Evolutionary conservation across 1,140 invertebrate genomes (phyloP).

Genomic region (Ips nitidus): DNA sequence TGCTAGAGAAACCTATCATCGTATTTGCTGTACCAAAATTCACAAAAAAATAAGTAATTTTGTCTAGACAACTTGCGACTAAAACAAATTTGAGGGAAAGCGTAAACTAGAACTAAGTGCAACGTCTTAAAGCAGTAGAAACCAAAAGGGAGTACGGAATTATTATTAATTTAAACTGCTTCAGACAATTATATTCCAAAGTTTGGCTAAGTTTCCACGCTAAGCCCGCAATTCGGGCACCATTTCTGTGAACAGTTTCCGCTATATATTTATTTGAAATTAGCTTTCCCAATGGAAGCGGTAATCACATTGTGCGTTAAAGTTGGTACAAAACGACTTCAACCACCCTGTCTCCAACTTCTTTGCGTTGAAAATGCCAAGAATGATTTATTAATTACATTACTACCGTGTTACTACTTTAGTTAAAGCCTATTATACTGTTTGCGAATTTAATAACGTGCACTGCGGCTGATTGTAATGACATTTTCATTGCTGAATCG

Average conservation of each 20-base stretch:
- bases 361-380: not conserved
- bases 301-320: not conserved
- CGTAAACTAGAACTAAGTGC: too few relatives aligned
- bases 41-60: too few relatives aligned
- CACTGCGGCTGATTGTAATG: not conserved
- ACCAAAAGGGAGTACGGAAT: conserved; percentile 9
- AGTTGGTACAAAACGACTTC: conserved; percentile 1
- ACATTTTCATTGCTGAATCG: not conserved
- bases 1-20: too few relatives aligned
- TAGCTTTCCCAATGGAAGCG: conserved; percentile 10
- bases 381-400: too few relatives aligned
- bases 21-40: too few relatives aligned
- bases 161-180: conserved; percentile 29
- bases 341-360: not conserved
- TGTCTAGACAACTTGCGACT: too few relatives aligned
- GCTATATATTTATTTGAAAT: conserved; percentile 21
- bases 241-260: conserved; percentile 10
- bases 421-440: too few relatives aligned
- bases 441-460: too few relatives aligned
- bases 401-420: too few relatives aligned
- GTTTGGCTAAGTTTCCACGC: conserved; percentile 18
- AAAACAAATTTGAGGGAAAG: too few relatives aligned
- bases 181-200: conserved; percentile 26
- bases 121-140: not conserved
- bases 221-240: conserved; percentile 14